Base-by-base conservation (phyloP, 2,797 vertebrate genomes). In the Helicolenus hilgendorfi region DNA sequence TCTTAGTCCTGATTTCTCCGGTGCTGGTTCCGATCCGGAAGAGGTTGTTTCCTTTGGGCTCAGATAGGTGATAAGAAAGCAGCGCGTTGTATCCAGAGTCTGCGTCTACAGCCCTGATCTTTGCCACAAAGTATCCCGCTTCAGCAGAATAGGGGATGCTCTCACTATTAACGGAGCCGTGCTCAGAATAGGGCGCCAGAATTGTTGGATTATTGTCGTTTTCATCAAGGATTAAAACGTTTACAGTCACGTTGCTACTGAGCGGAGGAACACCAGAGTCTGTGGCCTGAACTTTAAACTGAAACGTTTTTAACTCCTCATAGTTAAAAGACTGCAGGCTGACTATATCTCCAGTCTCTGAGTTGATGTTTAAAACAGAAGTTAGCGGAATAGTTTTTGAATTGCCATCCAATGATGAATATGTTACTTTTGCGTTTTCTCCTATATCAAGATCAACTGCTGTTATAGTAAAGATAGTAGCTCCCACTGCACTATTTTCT, bases 401-500 rank as follows among this genome's bases (percentile, higher is more conserved):
- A n/a, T 18, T 49, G 2, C 27, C 64, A 14, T 84, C 80, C 13
- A 95, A 13, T 35, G 87, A 49, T 24, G 93, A 92, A 88, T 24
- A 99, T 11, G 96, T 96, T 63, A 98, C 91, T 84, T 97, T 96
- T 7, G 98, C 97, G 91, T 99, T 99, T 94, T 98, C 94, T 4
- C 96, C 96, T 0, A 93, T 38, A 90, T 97, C 96, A 1, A 85
- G 81, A 65, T 97, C 96, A 69, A 87, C 67, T 24, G 91, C 93
- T 41, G 83, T 92, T 2, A 96, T 11, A 0, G 81, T 90, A 65
- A 89, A 77, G 3, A 97, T 92, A 13, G 95, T 31, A 4, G 77
- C 62, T 1, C 92, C 95, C 0, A 88, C 75, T 0, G 83, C 81
- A 55, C 89, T 63, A 27, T 97, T 97, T 33, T 97, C 97, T 22